Evolutionary conservation across 2,888 invertebrate genomes (phyloP).

Genomic region (Asteroscopus sphinx): DNA sequence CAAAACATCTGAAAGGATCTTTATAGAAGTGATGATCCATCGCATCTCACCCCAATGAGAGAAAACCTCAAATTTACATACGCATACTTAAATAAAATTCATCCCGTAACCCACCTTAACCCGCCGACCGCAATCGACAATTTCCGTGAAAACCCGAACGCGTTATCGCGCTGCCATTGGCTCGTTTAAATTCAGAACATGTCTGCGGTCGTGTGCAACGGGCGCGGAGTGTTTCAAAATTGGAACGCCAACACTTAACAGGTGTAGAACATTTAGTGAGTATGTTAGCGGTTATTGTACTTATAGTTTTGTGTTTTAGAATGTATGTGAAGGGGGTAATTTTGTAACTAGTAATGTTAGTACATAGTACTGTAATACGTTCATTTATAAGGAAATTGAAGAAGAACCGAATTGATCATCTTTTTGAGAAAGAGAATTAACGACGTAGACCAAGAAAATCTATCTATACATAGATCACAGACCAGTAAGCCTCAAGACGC

Average conservation of each 20-base stretch:
- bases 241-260: slow-evolving; percentile 66
- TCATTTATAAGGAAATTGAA: no score
- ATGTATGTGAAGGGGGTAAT: slow-evolving; percentile 11
- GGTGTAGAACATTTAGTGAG: slow-evolving; percentile 62
- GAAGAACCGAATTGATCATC: no score
- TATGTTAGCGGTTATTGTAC: slow-evolving; percentile 53
- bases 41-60: slow-evolving; percentile 2
- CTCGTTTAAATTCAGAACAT: slow-evolving; percentile 81
- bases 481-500: no score
- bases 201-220: slow-evolving; percentile 79
- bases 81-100: slow-evolving; percentile 54
- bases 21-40: slow-evolving; percentile 5
- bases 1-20: no score
- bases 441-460: no score
- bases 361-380: neutral
- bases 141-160: slow-evolving; percentile 57
- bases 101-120: slow-evolving; percentile 32
- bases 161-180: slow-evolving; percentile 74
- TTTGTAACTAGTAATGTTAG: slow-evolving; percentile 4
- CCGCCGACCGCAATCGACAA: slow-evolving; percentile 58
- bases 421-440: no score
- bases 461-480: no score
- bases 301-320: slow-evolving; percentile 43
- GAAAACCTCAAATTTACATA: slow-evolving; percentile 45
- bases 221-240: slow-evolving; percentile 71